A percentile compares a stretch with the other conserved stretches of the same genome.
Conservation (phyloP, 2,888 invertebrate species). For the Aproaerema taeniolella region DNA sequence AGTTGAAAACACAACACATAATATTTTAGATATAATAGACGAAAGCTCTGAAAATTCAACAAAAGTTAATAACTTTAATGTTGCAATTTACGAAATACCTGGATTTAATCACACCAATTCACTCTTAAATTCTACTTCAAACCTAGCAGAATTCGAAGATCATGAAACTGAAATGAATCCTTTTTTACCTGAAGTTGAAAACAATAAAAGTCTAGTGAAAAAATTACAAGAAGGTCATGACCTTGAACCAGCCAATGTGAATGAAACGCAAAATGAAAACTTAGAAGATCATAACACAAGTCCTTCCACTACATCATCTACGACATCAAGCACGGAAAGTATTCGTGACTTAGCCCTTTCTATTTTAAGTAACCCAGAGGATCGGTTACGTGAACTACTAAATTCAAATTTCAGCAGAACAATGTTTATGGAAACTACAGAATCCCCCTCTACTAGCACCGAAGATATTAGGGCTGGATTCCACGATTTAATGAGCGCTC, state of each 20-base stretch:
- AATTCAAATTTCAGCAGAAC: too few relatives aligned
- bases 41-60: background rate
- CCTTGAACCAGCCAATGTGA: constrained; percentile 54
- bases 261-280: constrained; percentile 65
- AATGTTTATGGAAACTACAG: too few relatives aligned
- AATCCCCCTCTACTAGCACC: too few relatives aligned
- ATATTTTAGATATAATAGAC: too few relatives aligned
- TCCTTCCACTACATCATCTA: background rate
- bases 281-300: constrained; percentile 41
- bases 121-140: constrained; percentile 35
- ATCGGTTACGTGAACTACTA: too few relatives aligned
- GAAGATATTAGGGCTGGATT: too few relatives aligned
- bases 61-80: constrained; percentile 47
- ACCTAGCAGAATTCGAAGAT: constrained; percentile 54
- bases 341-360: too few relatives aligned
- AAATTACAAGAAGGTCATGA: constrained; percentile 78
- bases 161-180: constrained; percentile 80
- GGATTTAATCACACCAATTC: constrained; percentile 40
- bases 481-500: too few relatives aligned
- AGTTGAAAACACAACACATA: too few relatives aligned
- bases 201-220: constrained; percentile 76
- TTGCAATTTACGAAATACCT: constrained; percentile 65
- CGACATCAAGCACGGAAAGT: background rate
- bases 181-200: constrained; percentile 81
- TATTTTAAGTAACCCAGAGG: too few relatives aligned